Evolutionary conservation across 2,888 invertebrate species (phyloP), one percentile per base, ranked within the genome.

Genomic region (Caenorhabditis sp.): DNA sequence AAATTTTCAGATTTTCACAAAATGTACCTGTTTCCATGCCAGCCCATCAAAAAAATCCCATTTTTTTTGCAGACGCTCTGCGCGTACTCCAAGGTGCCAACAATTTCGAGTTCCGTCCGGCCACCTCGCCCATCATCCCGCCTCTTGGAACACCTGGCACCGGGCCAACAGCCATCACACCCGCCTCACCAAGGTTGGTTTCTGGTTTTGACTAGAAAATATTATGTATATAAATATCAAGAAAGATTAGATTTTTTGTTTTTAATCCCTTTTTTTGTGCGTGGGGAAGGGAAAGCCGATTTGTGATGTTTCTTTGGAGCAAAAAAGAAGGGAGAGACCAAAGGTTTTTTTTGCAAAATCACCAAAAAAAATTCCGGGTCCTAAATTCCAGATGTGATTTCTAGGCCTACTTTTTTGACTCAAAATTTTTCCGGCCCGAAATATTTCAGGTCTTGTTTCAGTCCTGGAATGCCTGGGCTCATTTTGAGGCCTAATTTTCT

Each of bases 41-140:
- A n/a, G n/a, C n/a, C n/a, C n/a, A n/a, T 31, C 31, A 4, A 31
- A 31, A 31, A 31, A 31, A 31, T 6, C 31, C 10, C 31, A 31
- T 31, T 6, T 31, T 36, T 24, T 12, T 77, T 77, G 31, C 74
- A 77, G 77, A 77, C 60, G 77, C 77, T 2, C 65, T 77, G 2
- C 66, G 68, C 8, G 70, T 64, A 5, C 66, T 77, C 50, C 77
- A 77, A 37, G 54, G 49, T 14, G 19, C 61, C 23, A 69, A 75
- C 62, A 72, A 71, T 49, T 77, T 75, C 62, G 69, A 75, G 51
- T 73, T 73, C 65, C 58, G 43, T 12, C 62, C 58, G 14, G 62
- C 60, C 31, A 27, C 65, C 6, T 68, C 72, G 3, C 67, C 72
- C 5, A 61, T 68, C 36, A 43, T 43, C 2, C 43, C 43, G 14